Percentiles rank a stretch among this genome's conserved stretches.
Conservation (phyloP, 2,888 invertebrate species). For the Uropetala carovei region DNA sequence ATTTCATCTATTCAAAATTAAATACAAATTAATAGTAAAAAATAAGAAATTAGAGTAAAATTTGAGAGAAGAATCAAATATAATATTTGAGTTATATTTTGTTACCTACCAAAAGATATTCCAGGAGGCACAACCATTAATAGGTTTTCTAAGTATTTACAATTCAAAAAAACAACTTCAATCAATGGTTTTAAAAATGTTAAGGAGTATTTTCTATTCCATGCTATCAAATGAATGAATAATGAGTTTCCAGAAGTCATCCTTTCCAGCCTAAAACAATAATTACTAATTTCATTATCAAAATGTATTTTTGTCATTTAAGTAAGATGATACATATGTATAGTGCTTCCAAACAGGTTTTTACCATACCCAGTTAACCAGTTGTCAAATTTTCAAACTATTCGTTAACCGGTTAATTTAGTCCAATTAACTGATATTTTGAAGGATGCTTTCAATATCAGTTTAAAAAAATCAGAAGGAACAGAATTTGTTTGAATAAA, state of each 20-base stretch:
- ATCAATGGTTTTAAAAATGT: slow-evolving; percentile 74
- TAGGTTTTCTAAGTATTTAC: slow-evolving; percentile 76
- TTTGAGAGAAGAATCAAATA: background rate
- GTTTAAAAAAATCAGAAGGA: no score
- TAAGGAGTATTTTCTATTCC: slow-evolving; percentile 75
- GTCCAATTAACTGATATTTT: no score
- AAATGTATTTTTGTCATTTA: background rate
- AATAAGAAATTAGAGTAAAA: background rate
- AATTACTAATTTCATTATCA: slow-evolving; percentile 47
- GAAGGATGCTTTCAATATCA: no score
- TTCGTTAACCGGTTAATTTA: no score
- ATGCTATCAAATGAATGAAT: slow-evolving; percentile 80
- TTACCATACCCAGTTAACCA: no score
- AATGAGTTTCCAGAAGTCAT: slow-evolving; percentile 78
- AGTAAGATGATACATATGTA: background rate
- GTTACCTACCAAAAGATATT: slow-evolving; percentile 68
- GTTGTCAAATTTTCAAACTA: no score
- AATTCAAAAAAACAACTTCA: slow-evolving; percentile 77
- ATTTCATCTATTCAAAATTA: slow-evolving; percentile 71
- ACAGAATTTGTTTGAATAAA: no score
- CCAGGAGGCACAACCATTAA: slow-evolving; percentile 77
- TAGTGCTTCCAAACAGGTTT: no score
- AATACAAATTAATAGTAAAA: background rate
- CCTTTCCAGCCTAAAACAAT: slow-evolving; percentile 74
- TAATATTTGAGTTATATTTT: background rate